Evolutionary conservation across 2,113 vertebrate genomes (phyloP).

Genomic region (Motacilla alba): DNA sequence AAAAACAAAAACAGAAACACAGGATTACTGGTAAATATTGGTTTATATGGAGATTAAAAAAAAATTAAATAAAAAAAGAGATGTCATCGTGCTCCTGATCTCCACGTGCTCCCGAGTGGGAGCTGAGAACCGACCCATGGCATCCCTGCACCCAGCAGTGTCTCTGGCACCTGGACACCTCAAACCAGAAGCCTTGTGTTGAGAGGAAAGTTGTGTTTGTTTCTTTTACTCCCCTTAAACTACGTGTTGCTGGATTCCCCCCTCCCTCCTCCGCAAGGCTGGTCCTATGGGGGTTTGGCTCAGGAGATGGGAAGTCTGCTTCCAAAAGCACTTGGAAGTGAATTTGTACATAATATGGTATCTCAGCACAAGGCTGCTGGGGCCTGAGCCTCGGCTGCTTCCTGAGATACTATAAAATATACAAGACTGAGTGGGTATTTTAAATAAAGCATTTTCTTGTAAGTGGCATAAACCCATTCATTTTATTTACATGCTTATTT

Average conservation of each 20-base stretch:
- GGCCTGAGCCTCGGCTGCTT: not conserved
- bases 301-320: not conserved
- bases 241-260: not conserved
- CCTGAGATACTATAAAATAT: constrained; percentile 53
- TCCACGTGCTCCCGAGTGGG: not conserved
- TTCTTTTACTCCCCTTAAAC: constrained; percentile 9
- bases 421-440: constrained; percentile 45
- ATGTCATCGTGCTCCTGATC: constrained; percentile 20
- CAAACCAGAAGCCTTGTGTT: constrained; percentile 68
- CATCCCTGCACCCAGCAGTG: not conserved
- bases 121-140: not conserved
- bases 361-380: constrained; percentile 11
- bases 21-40: constrained; percentile 82
- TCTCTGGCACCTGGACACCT: constrained; percentile 21
- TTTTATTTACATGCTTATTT: constrained; percentile 69
- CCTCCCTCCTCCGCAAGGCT: not conserved
- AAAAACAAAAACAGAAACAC: constrained; percentile 80
- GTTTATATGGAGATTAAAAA: constrained; percentile 72
- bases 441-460: constrained; percentile 64
- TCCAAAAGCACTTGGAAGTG: constrained; percentile 16
- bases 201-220: not conserved
- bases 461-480: constrained; percentile 63
- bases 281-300: not conserved
- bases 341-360: constrained; percentile 49
- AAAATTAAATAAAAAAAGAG: not conserved